Evolutionary conservation across 2,113 vertebrate genomes (phyloP).

Genomic region (Indicator maculatus): DNA sequence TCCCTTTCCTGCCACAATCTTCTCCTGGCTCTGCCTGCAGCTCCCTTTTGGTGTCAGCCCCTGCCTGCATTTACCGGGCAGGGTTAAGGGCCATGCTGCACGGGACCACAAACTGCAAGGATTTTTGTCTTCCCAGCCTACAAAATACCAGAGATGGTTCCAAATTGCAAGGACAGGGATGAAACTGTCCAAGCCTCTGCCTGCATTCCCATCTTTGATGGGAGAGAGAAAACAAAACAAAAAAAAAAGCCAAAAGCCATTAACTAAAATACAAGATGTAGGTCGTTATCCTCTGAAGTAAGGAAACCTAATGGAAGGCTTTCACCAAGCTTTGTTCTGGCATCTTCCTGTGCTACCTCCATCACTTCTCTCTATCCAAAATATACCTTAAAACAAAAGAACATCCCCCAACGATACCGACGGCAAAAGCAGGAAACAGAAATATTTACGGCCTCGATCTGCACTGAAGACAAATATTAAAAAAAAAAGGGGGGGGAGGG

Average conservation of each 20-base stretch:
- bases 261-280: accelerated
- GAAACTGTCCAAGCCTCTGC: not conserved
- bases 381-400: slow-evolving; percentile 34
- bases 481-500: no score
- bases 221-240: not conserved
- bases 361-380: not conserved
- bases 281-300: not conserved
- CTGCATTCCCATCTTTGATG: not conserved
- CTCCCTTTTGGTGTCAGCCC: not conserved
- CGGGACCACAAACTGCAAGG: not conserved
- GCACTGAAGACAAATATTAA: not conserved
- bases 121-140: not conserved
- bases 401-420: accelerated
- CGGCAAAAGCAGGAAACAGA: not conserved
- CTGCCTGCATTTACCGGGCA: not conserved
- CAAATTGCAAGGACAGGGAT: not conserved
- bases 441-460: not conserved
- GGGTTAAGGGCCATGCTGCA: not conserved
- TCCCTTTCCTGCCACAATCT: slow-evolving; percentile 6
- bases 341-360: not conserved
- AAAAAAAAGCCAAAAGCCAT: not conserved
- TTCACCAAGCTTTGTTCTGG: not conserved
- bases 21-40: not conserved
- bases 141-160: not conserved
- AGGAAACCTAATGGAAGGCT: not conserved